phyloP scores from a whole-genome alignment of 2,888 invertebrate genomes.

The Falcaria lacertinaria region DNA sequence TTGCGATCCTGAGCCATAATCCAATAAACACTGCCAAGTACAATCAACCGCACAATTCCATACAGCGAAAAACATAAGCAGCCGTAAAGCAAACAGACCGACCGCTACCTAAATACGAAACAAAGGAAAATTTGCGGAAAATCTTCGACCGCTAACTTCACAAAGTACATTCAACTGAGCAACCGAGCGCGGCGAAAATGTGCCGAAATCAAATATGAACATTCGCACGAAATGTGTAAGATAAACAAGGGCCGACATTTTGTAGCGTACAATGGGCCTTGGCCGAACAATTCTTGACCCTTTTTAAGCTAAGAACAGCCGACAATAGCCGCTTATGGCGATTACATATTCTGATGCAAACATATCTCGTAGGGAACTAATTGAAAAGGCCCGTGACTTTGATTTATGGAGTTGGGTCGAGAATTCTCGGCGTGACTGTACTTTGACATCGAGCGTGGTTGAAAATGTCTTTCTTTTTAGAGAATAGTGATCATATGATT shows the following conservation, averaged over 20 bases:
- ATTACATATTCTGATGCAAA: constrained; percentile 44
- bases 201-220: constrained; percentile 68
- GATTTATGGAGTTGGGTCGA: constrained; percentile 28
- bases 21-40: constrained; percentile 1
- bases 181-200: constrained; percentile 34
- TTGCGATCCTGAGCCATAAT: no score
- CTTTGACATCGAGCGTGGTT: constrained; percentile 16
- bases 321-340: constrained; percentile 32
- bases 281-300: constrained; percentile 39
- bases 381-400: constrained; percentile 42
- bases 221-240: constrained; percentile 52
- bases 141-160: constrained; percentile 45
- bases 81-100: constrained; percentile 11
- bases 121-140: constrained; percentile 42
- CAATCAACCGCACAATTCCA: constrained; percentile 15
- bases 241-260: constrained; percentile 51
- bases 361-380: constrained; percentile 36
- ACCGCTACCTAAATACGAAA: constrained; percentile 11
- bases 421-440: constrained; percentile 17
- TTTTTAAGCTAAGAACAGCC: constrained; percentile 37
- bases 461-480: not conserved
- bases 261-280: constrained; percentile 51
- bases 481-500: no score
- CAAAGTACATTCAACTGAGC: constrained; percentile 27
- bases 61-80: constrained; percentile 13